Base-by-base conservation (phyloP, 2,797 vertebrate species). In the Halcyon badia region DNA sequence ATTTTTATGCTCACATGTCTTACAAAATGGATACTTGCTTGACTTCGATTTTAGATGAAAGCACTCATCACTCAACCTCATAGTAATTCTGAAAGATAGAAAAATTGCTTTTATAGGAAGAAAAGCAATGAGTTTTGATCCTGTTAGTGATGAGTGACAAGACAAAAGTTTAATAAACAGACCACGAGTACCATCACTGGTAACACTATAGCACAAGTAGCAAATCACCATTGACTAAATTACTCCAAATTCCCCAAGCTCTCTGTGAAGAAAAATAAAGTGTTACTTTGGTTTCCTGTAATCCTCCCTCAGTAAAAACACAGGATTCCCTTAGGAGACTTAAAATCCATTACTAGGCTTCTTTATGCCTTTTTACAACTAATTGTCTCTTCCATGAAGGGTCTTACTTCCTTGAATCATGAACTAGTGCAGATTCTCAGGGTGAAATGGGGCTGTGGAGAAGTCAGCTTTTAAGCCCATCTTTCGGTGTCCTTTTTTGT, bases 181-280 rank as follows among this genome's bases (percentile, higher is more conserved):
- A 76, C 12, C 22, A 72, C 6, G 54, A 96, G 83, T 81, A 80
- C 76, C 64, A 68, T 90, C 66, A 39, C 20, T 91, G 87, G 93
- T 97, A 97, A 98, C 90, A 92, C 94, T 97, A 96, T 96, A 96
- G 91, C 93, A 65, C 88, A 94, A 98, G 96, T 95, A 97, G 97
- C 96, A 97, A 96, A 91, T 97, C 97, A 97, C 93, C 89, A 92
- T 95, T 61, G 86, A 78, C 83, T 46, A 90, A 97, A 92, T 96
- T 97, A 94, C 93, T 95, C 68, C 54, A 11, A 95, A 96, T 92
- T 97, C 95, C 85, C 42, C 5, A 78, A 84, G 86, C 94, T 94
- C 94, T 85, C 57, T 89, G 96, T 96, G 97, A 98, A 98, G 97
- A 95, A 98, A 98, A 98, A 98, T 97, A 98, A 97, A 98, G 97